These are phyloP conservation scores for Pungitius pungitius DNA, from an alignment of 2,113 vertebrate genomes.

Conservation along the genomic window DNA sequence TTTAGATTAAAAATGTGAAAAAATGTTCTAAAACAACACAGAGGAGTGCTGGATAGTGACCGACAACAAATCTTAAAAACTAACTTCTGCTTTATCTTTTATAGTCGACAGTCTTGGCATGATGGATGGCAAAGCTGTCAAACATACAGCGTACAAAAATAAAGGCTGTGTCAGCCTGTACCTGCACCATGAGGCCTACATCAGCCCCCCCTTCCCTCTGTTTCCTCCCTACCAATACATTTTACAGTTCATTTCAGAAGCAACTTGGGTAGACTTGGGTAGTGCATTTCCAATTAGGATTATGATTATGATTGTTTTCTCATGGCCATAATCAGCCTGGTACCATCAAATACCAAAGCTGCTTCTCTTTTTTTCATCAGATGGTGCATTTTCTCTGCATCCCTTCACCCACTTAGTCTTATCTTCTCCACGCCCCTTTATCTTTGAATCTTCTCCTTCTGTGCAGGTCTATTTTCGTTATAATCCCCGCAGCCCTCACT, in stretches of 20 bases:
- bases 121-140: not conserved
- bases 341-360: slow-evolving; percentile 20
- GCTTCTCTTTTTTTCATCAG: slow-evolving; percentile 12
- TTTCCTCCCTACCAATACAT: slow-evolving; percentile 25
- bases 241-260: slow-evolving; percentile 51
- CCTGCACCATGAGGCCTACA: slow-evolving; percentile 33
- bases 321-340: slow-evolving; percentile 13
- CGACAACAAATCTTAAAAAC: slow-evolving; percentile 18
- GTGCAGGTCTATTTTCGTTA: slow-evolving; percentile 32
- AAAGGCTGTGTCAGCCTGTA: slow-evolving; percentile 53
- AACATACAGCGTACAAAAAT: slow-evolving; percentile 3
- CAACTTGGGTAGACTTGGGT: slow-evolving; percentile 21
- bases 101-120: not conserved
- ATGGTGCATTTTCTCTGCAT: slow-evolving; percentile 4
- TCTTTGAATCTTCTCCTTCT: slow-evolving; percentile 7
- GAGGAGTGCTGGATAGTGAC: slow-evolving; percentile 25
- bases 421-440: slow-evolving; percentile 25
- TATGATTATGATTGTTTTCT: too few relatives aligned
- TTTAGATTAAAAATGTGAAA: too few relatives aligned
- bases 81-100: slow-evolving; percentile 12
- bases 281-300: slow-evolving; percentile 28
- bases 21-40: slow-evolving; percentile 40
- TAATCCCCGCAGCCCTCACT: slow-evolving; percentile 16
- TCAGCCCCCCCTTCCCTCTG: slow-evolving; percentile 43
- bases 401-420: slow-evolving; percentile 68